Base-by-base conservation (phyloP, 2,113 vertebrate genomes). In the Oxygymnocypris stewartii region DNA sequence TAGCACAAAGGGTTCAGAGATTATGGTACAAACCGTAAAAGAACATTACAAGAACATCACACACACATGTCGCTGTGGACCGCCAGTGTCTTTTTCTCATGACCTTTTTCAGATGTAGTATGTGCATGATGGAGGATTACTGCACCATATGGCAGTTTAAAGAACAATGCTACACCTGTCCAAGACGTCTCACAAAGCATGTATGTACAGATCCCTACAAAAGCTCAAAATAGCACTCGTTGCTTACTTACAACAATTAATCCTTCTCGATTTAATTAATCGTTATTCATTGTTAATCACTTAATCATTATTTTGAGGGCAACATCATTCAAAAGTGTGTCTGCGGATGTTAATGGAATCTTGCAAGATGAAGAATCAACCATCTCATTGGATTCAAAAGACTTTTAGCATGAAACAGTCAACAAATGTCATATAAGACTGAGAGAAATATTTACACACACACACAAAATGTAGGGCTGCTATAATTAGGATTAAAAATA, bases 141-240 rank as follows among this genome's bases (percentile, higher is more conserved):
- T 63, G 89, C 89, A 89, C 92, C 94, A 95, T 94, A 94, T 95
- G 94, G 94, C 91, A 90, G 84, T 84, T 88, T 88, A 90, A 89
- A 84, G 91, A 94, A 95, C 94, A 95, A 94, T 93, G 89, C 91
- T 92, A 93, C 94, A 94, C 95, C 94, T 94, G 94, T 93, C 89
- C 86, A 90, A 86, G 87, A 87, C 57, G n/a, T 47, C 35, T 63
- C 23, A 16, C 63, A 54, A 85, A 86, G 82, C 69, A 59, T 74
- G 49, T n/a, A 57, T 61, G 28, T 81, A 44, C 63, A 82, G 80
- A 73, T 35, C 54, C 18, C 69, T 20, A 57, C 23, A 77, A 77
- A 86, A n/a, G 8, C 73, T 63, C 10, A 78, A 88, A 88, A 88
- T 82, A 82, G n/a, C 28, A 9, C 65, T 54, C 3, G 65, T 71